A percentile compares a stretch with the other conserved stretches of the same genome.
These are phyloP conservation scores for Oscheius sp. DNA, from an alignment of 1,140 invertebrate genomes.

Conservation along the genomic window DNA sequence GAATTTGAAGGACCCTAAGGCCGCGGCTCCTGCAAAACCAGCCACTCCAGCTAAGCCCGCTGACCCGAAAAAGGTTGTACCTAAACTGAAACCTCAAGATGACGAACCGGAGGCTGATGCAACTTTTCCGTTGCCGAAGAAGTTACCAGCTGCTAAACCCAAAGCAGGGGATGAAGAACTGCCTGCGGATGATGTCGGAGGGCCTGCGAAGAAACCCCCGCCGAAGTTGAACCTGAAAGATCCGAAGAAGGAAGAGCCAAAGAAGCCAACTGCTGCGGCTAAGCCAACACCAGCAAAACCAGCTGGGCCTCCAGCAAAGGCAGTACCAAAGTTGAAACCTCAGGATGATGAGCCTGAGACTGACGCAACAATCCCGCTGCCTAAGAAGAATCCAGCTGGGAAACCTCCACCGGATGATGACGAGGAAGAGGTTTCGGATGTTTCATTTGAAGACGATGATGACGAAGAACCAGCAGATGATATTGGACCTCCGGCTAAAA, in stretches of 20 bases:
- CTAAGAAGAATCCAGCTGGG: background rate
- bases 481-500: background rate
- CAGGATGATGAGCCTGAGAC: constrained; percentile 1
- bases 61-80: background rate
- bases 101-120: constrained; percentile 14
- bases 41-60: background rate
- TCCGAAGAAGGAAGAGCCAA: no score
- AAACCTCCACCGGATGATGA: background rate
- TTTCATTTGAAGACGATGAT: background rate
- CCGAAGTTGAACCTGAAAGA: constrained; percentile 8
- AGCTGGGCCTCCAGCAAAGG: background rate
- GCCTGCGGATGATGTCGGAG: constrained; percentile 6
- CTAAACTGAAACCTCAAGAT: background rate
- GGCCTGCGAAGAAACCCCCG: background rate
- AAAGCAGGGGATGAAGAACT: background rate
- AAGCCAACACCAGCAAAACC: background rate
- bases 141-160: background rate
- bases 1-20: background rate
- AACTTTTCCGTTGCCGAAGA: background rate
- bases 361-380: constrained; percentile 10
- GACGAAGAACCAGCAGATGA: constrained; percentile 1
- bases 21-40: background rate
- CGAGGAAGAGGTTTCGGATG: background rate
- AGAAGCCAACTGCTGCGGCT: no score
- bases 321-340: background rate